phyloP scores from a whole-genome alignment of 2,888 invertebrate genomes.

The Himalopsyche japonica region DNA sequence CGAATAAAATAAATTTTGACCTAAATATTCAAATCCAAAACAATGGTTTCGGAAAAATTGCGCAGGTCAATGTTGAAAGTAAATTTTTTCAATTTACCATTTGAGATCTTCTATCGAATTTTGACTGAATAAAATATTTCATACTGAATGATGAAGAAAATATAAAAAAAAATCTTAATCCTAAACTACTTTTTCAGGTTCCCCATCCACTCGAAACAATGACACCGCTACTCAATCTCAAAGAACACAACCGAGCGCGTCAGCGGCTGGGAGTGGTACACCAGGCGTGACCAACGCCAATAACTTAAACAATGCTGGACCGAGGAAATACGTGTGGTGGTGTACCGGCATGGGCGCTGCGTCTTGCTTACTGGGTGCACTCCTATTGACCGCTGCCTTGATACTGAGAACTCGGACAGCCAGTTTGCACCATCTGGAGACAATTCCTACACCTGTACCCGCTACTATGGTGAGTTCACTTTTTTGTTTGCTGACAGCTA shows the following conservation, averaged over 20 bases:
- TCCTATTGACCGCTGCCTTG: constrained; percentile 79
- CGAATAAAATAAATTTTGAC: too few species aligned
- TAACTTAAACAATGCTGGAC: constrained; percentile 52
- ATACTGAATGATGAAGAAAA: too few species aligned
- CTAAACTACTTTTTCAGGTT: background rate
- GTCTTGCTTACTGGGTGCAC: constrained; percentile 74
- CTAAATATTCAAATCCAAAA: too few species aligned
- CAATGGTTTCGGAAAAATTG: too few species aligned
- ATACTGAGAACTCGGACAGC: constrained; percentile 78
- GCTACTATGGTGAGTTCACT: constrained; percentile 77
- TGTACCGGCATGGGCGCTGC: constrained; percentile 81
- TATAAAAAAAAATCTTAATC: too few species aligned
- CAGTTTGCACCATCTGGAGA: constrained; percentile 80
- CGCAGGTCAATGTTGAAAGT: too few species aligned
- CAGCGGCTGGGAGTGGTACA: background rate
- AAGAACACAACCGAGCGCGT: background rate
- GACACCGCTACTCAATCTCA: background rate
- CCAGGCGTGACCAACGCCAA: constrained; percentile 45
- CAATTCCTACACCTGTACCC: constrained; percentile 92
- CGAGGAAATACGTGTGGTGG: constrained; percentile 79
- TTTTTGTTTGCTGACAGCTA: background rate
- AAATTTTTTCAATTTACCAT: too few species aligned
- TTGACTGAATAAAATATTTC: too few species aligned
- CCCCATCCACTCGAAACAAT: background rate
- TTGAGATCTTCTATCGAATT: too few species aligned